These are phyloP conservation scores for Euglossa dilemma DNA, from an alignment of 1,140 invertebrate genomes.

Conservation along the genomic window DNA sequence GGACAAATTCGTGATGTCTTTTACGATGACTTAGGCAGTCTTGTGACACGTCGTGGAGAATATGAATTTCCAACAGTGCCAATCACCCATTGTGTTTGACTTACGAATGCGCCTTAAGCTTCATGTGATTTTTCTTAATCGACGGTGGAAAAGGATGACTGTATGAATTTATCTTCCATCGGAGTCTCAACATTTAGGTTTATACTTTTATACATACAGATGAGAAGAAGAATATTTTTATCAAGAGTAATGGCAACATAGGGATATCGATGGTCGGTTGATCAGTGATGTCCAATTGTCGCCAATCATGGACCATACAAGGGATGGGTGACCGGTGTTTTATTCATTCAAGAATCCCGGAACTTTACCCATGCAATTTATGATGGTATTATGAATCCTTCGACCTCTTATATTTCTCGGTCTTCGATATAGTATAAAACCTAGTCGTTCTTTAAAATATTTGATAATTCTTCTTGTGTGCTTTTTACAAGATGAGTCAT, in stretches of 20 bases:
- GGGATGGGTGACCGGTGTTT: neutral
- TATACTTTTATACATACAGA: neutral
- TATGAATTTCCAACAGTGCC: slow-evolving; percentile 17
- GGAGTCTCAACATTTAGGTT: neutral
- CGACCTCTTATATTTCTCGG: neutral
- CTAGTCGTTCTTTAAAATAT: neutral
- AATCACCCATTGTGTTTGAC: neutral
- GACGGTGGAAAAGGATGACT: too few relatives aligned
- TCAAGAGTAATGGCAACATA: neutral
- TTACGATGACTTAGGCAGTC: slow-evolving; percentile 38
- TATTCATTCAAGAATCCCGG: neutral
- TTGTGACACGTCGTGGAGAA: slow-evolving; percentile 5
- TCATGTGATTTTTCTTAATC: neutral
- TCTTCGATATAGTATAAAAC: neutral
- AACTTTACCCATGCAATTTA: neutral
- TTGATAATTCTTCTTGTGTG: neutral
- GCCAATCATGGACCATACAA: neutral
- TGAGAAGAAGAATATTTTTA: neutral
- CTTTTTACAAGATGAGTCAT: neutral
- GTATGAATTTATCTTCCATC: neutral
- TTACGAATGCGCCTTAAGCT: neutral
- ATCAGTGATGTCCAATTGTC: neutral
- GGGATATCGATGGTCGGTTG: neutral
- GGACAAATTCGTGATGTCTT: slow-evolving; percentile 63
- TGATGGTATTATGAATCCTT: neutral